A percentile compares a stretch with the other conserved stretches of the same genome.
Evolutionary conservation across 2,888 invertebrate genomes (phyloP).

Genomic region (Phyllotreta cruciferae): DNA sequence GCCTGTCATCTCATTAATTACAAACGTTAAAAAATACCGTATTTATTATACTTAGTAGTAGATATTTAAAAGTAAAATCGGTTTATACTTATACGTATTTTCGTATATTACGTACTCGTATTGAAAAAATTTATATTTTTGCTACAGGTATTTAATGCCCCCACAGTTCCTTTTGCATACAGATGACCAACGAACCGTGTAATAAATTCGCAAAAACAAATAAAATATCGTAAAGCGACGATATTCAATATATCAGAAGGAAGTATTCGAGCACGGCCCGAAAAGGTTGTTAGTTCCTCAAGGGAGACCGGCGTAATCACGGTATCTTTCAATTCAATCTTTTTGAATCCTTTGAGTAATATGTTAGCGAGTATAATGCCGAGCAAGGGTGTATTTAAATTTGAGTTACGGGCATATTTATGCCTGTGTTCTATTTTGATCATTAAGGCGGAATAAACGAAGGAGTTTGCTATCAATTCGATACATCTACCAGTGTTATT

Average conservation of each 20-base stretch:
- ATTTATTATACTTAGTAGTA: no score
- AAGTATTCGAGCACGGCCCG: conserved; percentile 32
- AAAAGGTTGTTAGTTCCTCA: conserved; percentile 31
- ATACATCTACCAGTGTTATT: conserved; percentile 35
- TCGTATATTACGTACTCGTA: no score
- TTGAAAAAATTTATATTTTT: no score
- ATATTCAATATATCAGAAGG: conserved; percentile 36
- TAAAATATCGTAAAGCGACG: conserved; percentile 14
- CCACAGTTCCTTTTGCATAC: no score
- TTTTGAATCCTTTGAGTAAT: conserved; percentile 33
- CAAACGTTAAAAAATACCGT: no score
- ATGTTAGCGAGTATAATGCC: conserved; percentile 29
- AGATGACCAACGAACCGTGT: not conserved
- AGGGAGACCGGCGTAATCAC: conserved; percentile 36
- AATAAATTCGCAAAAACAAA: conserved; percentile 14
- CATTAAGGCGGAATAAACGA: conserved; percentile 35
- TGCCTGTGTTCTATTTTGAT: conserved; percentile 37
- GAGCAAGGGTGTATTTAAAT: conserved; percentile 35
- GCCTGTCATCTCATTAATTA: no score
- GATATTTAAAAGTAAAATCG: no score
- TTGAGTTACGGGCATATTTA: conserved; percentile 33
- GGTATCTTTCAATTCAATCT: conserved; percentile 37
- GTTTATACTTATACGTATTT: no score
- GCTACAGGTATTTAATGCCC: no score
- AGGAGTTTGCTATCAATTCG: conserved; percentile 33